These are phyloP conservation scores for Drosophila bipectinata DNA, from an alignment of 1,140 invertebrate species.

Conservation along the genomic window DNA sequence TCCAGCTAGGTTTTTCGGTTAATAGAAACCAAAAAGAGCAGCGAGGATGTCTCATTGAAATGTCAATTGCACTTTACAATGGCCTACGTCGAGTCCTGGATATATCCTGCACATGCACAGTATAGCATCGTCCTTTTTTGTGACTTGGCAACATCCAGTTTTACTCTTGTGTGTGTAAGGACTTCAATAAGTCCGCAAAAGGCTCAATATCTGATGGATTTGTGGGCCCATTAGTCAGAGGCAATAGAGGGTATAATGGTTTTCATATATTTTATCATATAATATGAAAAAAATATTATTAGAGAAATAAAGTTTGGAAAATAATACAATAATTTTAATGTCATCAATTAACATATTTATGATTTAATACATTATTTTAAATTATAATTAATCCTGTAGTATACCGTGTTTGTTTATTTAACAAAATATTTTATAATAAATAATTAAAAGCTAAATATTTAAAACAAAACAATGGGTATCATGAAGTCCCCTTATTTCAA, in stretches of 20 bases:
- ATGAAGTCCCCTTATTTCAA: not conserved
- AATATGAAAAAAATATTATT: no score
- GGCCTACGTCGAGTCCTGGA: constrained; percentile 24
- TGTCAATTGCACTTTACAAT: constrained; percentile 71
- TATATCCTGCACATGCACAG: constrained; percentile 9
- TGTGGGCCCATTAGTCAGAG: not conserved
- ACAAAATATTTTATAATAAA: no score
- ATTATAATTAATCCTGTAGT: no score
- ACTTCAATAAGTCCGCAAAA: constrained; percentile 43
- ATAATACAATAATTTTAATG: no score
- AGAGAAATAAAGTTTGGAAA: no score
- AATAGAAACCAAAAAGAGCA: constrained; percentile 1
- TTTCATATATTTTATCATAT: not conserved
- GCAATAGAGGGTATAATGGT: not conserved
- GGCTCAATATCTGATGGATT: constrained; percentile 49
- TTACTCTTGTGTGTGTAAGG: constrained; percentile 25
- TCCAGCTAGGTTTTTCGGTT: constrained; percentile 44
- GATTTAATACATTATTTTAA: no score
- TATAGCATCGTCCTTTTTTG: not conserved
- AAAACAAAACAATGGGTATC: not conserved
- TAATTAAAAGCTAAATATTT: no score
- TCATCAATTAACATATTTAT: no score
- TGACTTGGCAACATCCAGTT: constrained; percentile 24
- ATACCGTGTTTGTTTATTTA: no score
- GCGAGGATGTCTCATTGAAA: constrained; percentile 61